Evolutionary conservation across 2,888 invertebrate species (phyloP).

Genomic region (Agonopterix arenella): DNA sequence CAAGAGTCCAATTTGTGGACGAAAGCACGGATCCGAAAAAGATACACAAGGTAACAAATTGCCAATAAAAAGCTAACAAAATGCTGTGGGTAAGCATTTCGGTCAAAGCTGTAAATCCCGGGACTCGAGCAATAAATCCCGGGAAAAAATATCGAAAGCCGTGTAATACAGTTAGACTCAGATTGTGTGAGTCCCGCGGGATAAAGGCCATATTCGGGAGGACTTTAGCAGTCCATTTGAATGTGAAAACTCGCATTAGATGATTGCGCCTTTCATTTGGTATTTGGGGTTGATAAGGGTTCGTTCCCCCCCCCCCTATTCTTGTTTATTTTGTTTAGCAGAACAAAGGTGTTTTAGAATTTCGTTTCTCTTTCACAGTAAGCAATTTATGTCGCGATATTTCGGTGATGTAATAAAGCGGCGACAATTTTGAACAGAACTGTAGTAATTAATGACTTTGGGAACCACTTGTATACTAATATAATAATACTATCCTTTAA

Average conservation of each 20-base stretch:
- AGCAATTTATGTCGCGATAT: too few species aligned
- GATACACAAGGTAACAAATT: slow-evolving; percentile 71
- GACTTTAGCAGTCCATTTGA: slow-evolving; percentile 19
- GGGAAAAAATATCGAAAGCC: slow-evolving; percentile 62
- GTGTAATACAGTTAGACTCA: slow-evolving; percentile 54
- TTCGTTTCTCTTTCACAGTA: background rate
- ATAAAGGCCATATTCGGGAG: slow-evolving; percentile 5
- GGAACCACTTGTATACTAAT: too few species aligned
- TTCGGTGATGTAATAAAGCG: too few species aligned
- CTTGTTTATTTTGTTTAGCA: slow-evolving; percentile 1
- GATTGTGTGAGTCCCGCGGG: slow-evolving; percentile 6
- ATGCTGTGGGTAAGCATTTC: slow-evolving; percentile 66
- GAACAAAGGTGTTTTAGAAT: background rate
- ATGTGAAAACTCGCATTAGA: slow-evolving; percentile 26
- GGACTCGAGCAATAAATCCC: slow-evolving; percentile 55
- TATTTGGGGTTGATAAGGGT: slow-evolving; percentile 22
- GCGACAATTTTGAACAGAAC: too few species aligned
- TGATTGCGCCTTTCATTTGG: slow-evolving; percentile 25
- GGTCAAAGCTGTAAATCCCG: slow-evolving; percentile 71
- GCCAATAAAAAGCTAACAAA: slow-evolving; percentile 73
- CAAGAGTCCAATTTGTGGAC: slow-evolving; percentile 53
- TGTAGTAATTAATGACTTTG: too few species aligned
- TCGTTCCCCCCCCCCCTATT: background rate
- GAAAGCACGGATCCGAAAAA: slow-evolving; percentile 55
- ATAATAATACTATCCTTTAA: too few species aligned